Percentiles rank a stretch among this genome's conserved stretches.
Conservation (phyloP, 1,140 invertebrate genomes). For the Anagrus nilaparvatae region DNA sequence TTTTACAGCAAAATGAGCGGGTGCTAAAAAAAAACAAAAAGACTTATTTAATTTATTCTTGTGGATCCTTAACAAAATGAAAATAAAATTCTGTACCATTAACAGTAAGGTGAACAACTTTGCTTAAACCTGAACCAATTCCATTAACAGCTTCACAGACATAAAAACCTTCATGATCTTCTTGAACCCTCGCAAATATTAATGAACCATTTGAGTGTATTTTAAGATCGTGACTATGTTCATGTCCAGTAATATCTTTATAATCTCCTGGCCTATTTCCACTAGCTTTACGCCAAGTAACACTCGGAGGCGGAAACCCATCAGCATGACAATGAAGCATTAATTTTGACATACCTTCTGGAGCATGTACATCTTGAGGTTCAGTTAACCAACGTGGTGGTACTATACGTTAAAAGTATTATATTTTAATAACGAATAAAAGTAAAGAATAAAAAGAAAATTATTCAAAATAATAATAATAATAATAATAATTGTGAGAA, state of each 20-base stretch:
- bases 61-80: not conserved
- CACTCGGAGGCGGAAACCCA: slow-evolving; percentile 77
- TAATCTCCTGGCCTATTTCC: slow-evolving; percentile 74
- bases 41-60: not conserved
- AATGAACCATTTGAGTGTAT: slow-evolving; percentile 73
- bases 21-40: slow-evolving; percentile 49
- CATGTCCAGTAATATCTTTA: slow-evolving; percentile 57
- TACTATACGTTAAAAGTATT: too few relatives aligned
- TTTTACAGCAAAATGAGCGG: slow-evolving; percentile 61
- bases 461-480: too few relatives aligned
- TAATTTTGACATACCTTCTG: slow-evolving; percentile 66
- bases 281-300: slow-evolving; percentile 78
- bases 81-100: slow-evolving; percentile 54
- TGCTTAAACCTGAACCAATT: slow-evolving; percentile 78
- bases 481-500: too few relatives aligned
- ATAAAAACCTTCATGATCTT: slow-evolving; percentile 81
- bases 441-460: too few relatives aligned
- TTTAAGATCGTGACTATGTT: slow-evolving; percentile 44
- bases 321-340: slow-evolving; percentile 82
- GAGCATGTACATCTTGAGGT: slow-evolving; percentile 75
- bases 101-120: slow-evolving; percentile 77
- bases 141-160: slow-evolving; percentile 87
- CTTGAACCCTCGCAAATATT: slow-evolving; percentile 66
- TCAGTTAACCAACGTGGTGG: slow-evolving; percentile 86
- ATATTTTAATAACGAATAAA: too few relatives aligned